Percentiles rank a stretch among this genome's conserved stretches.
These are phyloP conservation scores for Petrolisthes cinctipes DNA, from an alignment of 2,888 invertebrate species.

Conservation along the genomic window DNA sequence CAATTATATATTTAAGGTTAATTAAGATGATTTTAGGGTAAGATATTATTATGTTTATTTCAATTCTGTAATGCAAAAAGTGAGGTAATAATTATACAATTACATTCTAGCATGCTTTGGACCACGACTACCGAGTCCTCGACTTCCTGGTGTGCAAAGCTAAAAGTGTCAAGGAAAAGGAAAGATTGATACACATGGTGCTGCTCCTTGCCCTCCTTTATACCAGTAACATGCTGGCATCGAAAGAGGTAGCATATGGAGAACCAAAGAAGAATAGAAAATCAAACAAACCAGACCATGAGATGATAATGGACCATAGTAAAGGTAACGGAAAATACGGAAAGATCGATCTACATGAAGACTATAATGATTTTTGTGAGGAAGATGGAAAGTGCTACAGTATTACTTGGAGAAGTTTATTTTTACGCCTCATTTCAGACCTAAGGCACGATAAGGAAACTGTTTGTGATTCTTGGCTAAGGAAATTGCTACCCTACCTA, in stretches of 20 bases:
- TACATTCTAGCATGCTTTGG: conserved; percentile 14
- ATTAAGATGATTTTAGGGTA: too few relatives aligned
- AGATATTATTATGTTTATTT: too few relatives aligned
- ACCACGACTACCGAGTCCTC: conserved; percentile 17
- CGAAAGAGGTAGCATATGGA: background rate
- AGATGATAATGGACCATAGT: too few relatives aligned
- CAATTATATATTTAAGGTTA: too few relatives aligned
- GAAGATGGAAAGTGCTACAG: too few relatives aligned
- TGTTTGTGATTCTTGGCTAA: background rate
- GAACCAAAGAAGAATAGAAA: background rate
- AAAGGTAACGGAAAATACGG: too few relatives aligned
- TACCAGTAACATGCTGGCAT: background rate
- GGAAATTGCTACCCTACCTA: background rate
- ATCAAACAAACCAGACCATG: too few relatives aligned
- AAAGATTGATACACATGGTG: background rate
- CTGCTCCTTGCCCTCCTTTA: conserved; percentile 14
- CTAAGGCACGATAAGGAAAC: background rate
- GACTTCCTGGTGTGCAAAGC: background rate
- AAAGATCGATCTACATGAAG: background rate
- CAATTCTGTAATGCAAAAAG: too few relatives aligned
- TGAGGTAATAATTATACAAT: too few relatives aligned
- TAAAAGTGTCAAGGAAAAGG: conserved; percentile 16
- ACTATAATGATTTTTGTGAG: background rate
- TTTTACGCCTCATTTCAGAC: background rate
- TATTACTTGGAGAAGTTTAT: background rate